Evolutionary conservation across 2,797 vertebrate genomes (phyloP), one percentile per base, ranked within the genome.

Genomic region (Emys orbicularis): DNA sequence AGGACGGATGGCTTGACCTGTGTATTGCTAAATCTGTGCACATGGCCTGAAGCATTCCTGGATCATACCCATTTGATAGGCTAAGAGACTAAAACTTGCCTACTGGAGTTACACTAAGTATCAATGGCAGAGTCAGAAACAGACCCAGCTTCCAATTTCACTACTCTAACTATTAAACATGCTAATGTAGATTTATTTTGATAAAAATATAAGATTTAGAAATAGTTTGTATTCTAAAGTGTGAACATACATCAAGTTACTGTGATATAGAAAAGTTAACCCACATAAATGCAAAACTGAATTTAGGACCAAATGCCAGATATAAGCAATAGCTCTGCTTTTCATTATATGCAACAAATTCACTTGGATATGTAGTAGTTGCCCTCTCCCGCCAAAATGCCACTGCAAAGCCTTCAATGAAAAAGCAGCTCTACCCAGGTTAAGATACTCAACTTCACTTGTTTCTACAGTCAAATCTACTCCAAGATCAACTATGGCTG

Each of bases 391-490:
- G 0, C 92, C 97, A 98, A 88, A 98, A 96, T 90, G 98, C 96
- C 87, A 98, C 98, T 7, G 98, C 95, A 68, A 98, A 99, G 77
- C 98, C 98, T 96, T 99, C 98, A 93, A 98, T 96, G 90, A 98
- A 98, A 4, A 98, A 98, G 90, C 98, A 79, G 96, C 97, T 86
- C 98, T 97, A 86, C 98, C 98, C 89, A 98, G 96, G 79, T 98
- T 98, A 96, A 98, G 98, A 94, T 98, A 96, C 7, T 98, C 98
- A 61, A 96, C 96, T 27, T 98, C 98, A 13, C 98, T 98, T 94
- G 98, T 98, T 97, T 98, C 96, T 87, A 98, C 98, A 44, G 98
- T 97, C 57, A 98, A 97, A 27, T 98, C 54, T 47, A 97, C 98
- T 84, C 98, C 98, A 90, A 98, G 97, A 96, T 98, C 98, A 72